Evolutionary conservation across 2,797 vertebrate species (phyloP).

Genomic region (Staurois parvus): DNA sequence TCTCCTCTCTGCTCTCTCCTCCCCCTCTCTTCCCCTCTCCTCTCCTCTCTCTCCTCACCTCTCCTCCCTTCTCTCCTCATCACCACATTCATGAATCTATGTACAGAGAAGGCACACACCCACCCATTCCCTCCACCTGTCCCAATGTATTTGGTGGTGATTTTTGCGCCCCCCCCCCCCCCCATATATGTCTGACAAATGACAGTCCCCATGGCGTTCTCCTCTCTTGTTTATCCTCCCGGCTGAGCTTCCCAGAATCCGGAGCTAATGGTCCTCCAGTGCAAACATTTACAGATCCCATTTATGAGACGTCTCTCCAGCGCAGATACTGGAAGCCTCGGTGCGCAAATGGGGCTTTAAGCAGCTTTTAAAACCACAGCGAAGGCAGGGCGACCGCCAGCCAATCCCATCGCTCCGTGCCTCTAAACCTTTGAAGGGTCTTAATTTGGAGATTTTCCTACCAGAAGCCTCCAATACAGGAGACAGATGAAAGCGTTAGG

Average conservation of each 20-base stretch:
- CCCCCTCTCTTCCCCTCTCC: background rate
- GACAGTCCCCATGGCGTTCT: too few species aligned
- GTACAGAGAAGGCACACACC: too few species aligned
- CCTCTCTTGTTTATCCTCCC: too few species aligned
- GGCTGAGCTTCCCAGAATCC: too few species aligned
- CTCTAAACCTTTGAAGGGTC: background rate
- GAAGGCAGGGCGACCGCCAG: background rate
- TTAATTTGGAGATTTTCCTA: background rate
- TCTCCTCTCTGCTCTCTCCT: background rate
- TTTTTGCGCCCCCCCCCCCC: too few species aligned
- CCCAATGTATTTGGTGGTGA: too few species aligned
- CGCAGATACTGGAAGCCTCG: background rate
- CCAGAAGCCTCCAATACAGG: conserved; percentile 11
- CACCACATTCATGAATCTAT: too few species aligned
- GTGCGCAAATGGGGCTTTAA: background rate
- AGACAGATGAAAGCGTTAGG: conserved; percentile 56
- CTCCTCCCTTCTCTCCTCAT: background rate
- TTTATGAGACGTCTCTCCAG: background rate
- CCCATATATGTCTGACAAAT: too few species aligned
- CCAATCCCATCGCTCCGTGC: background rate
- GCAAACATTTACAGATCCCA: background rate
- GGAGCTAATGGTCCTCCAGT: too few species aligned
- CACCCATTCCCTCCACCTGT: too few species aligned
- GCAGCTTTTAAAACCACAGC: background rate
- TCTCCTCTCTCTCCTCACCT: background rate